Base-by-base conservation (phyloP, 1,140 invertebrate genomes). In the Monochamus saltuarius region DNA sequence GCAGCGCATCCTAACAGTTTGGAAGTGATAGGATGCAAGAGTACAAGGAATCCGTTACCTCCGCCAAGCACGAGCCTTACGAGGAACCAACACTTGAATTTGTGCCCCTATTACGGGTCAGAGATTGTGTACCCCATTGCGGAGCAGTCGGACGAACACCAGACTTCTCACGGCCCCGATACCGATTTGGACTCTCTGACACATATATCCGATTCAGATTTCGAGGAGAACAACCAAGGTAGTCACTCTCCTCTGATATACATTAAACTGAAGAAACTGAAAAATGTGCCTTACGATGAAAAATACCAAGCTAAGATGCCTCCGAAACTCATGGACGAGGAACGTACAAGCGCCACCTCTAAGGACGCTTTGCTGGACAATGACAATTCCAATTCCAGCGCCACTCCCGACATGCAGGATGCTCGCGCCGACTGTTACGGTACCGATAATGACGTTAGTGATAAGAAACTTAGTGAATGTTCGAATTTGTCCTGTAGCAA, bases 81-180 rank as follows among this genome's bases (percentile, higher is more conserved):
- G 13, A 76, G 85, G 4, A 86, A 86, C 60, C 84, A 85, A 29
- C 85, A 87, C 72, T 74, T 87, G 37, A 87, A 85, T 73, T 69
- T 87, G 1, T 87, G 83, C 70, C 84, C 85, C 13, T 88, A 87
- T 75, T 87, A 87, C 69, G 85, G 87, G 45, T 89, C 87, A 38
- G 87, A 90, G 73, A 89, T 90, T 17, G 90, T 91, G 0, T 89
- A 91, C 77, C 88, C 90, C 1, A 92, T 92, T 69, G 89, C 87
- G 2, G 90, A 92, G 78, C 89, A 91, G 71, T 87, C 85, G 14
- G 89, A 91, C 72, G 89, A 92, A 76, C 89, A 88, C 78, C 82
- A 85, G 64, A 86, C 86, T 34, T 87, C 85, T 0, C 85, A 86
- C 68, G 86, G 82, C 54, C 82, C 85, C 40, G 82, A 87, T 69